Evolutionary conservation across 2,113 vertebrate species (phyloP).

Genomic region (Tamias sibiricus): DNA sequence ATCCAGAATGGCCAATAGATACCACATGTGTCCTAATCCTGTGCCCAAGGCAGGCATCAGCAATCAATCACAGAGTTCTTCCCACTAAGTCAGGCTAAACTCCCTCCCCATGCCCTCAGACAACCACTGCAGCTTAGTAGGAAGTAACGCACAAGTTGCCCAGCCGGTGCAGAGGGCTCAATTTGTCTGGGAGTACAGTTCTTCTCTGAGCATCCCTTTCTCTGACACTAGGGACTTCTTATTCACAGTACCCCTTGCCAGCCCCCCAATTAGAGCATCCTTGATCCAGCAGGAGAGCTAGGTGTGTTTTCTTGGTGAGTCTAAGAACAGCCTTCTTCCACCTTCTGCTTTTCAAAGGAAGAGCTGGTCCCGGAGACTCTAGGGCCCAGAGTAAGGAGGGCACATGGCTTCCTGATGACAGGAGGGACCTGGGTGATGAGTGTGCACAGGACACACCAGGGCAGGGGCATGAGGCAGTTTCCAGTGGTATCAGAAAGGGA

Average conservation of each 20-base stretch:
- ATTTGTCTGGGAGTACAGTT: background rate
- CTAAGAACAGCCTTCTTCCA: background rate
- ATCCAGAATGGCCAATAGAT: background rate
- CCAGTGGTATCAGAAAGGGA: no score
- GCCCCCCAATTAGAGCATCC: rapidly evolving
- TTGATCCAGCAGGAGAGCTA: background rate
- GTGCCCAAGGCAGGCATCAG: background rate
- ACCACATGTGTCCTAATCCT: background rate
- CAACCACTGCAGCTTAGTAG: background rate
- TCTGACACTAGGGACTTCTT: background rate
- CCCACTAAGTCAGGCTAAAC: no score
- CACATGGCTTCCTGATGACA: background rate
- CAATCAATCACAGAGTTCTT: background rate
- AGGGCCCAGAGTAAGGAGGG: background rate
- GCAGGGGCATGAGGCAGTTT: background rate
- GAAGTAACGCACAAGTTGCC: background rate
- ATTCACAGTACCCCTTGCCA: background rate
- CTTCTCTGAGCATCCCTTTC: background rate
- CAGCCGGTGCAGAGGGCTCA: no score
- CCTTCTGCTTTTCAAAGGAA: background rate
- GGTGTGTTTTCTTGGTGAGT: background rate
- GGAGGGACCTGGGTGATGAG: background rate
- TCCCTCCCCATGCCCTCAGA: background rate
- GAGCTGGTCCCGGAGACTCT: background rate
- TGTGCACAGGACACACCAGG: rapidly evolving